Base-by-base conservation (phyloP, 2,888 invertebrate species). In the Xanthorhoe spadicearia region DNA sequence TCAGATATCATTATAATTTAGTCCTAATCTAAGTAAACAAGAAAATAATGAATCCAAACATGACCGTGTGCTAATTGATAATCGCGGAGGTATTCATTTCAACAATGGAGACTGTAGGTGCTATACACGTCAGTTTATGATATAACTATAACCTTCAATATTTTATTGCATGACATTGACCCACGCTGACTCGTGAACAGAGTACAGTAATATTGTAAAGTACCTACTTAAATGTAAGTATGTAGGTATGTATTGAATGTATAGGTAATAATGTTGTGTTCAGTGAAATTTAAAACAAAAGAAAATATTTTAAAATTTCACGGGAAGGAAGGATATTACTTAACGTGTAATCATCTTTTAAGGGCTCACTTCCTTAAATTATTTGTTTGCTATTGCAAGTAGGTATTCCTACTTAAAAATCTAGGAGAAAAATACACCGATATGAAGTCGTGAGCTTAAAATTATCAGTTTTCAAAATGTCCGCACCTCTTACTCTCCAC, bases 31-130 rank as follows among this genome's bases (percentile, higher is more conserved):
- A 10, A 38, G 7, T 43, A 43, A 48, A 48, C 13, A 17, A 48
- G 17, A 48, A 17, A 17, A 15, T 43, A 9, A 38, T 46, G 46
- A 46, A 46, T 46, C 15, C n/a, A 17, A 46, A 46, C 10, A 15
- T 48, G 48, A 8, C 48, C 48, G 17, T 48, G 48, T 6, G 17
- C 54, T 66, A 61, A 72, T 73, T 56, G 62, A 79, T 79, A 71
- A 81, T 80, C 76, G 55, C 61, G 56, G 66, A 71, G 69, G 68
- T 74, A 74, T 76, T 74, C 75, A 78, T 79, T 76, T 77, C 76
- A 73, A 71, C 70, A 73, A 73, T 74, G 58, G 62, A 71, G 65
- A 65, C 62, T 68, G 73, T 68, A 63, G 70, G 61, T 17, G 17
- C 23, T 7, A 38, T 46, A 5, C 18, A 43, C 19, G 43, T 55